A percentile compares a stretch with the other conserved stretches of the same genome.
Conservation (phyloP, 2,888 invertebrate species). For the Meganola albula region DNA sequence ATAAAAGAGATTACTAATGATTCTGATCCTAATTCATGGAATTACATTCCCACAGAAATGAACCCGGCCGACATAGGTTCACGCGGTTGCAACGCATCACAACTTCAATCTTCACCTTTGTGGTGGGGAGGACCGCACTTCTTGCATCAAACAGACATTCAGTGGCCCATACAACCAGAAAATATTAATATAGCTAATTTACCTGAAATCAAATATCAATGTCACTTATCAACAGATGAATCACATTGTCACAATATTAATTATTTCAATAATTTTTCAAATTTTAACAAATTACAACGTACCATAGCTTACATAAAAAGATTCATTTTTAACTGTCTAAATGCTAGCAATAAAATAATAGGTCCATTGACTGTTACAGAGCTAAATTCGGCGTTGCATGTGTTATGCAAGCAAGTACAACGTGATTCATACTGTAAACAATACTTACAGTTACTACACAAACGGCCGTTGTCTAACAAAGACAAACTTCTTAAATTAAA, state of each 20-base stretch:
- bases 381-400: too few relatives aligned
- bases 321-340: constrained; percentile 3
- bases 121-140: constrained; percentile 1
- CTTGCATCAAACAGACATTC: neutral
- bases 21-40: constrained; percentile 3
- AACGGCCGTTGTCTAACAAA: neutral
- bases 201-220: constrained; percentile 4
- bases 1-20: constrained; percentile 3
- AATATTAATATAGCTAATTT: neutral
- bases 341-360: too few relatives aligned
- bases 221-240: neutral
- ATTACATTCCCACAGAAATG: constrained; percentile 1
- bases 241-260: neutral
- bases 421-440: too few relatives aligned
- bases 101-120: neutral
- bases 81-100: neutral
- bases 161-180: constrained; percentile 2
- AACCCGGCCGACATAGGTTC: constrained; percentile 5
- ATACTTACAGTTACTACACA: too few relatives aligned
- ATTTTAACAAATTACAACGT: constrained; percentile 3
- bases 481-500: neutral
- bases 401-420: too few relatives aligned
- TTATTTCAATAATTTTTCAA: constrained; percentile 4
- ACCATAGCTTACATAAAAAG: constrained; percentile 2
- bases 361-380: too few relatives aligned